Evolutionary conservation across 1,140 invertebrate genomes (phyloP), one percentile per base, ranked within the genome.

Genomic region (Batillaria attramentaria): DNA sequence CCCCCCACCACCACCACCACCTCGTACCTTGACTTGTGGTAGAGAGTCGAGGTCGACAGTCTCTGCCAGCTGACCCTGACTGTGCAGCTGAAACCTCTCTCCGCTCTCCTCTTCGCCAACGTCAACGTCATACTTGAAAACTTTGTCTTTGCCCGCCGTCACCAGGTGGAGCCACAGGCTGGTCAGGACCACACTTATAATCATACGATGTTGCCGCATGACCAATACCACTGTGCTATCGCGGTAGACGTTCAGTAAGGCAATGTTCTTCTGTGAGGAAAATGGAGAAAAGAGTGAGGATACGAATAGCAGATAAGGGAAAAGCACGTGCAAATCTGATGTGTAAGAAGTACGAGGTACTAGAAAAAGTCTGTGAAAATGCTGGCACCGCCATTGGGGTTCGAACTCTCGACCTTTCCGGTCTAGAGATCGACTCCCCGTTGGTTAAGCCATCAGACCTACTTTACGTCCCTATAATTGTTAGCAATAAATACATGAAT

Each of bases 71-170:
- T 4, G 31, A 20, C 76, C 76, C 18, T 66, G 46, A 70, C 76
- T 78, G n/a, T 43, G 62, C 20, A 78, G 76, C 31, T 69, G 65
- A 18, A 78, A 54, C 1, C 65, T n/a, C 43, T 78, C 76, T 18
- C 76, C 76, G 41, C 33, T 78, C 20, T 78, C 76, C 1, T 43
- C 42, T 13, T 54, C n/a, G 37, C 33, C 31, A 16, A 31, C 43
- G 31, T 78, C 65, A 16, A 69, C 65, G 31, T 78, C 46, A 24
- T 70, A 66, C 42, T 78, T 43, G 76, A 78, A 78, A 4, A 18
- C 33, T 2, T 78, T 69, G 66, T 54, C 43, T 8, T n/a, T 74
- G 3, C 20, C 28, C 16, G 54, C 24, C n/a, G 46, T 16, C 31
- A 13, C 18, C 70, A 24, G 24, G n/a, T 18, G 20, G 6, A 46